Conservation (phyloP, 2,113 vertebrate species). For the Cichladusa arquata region DNA sequence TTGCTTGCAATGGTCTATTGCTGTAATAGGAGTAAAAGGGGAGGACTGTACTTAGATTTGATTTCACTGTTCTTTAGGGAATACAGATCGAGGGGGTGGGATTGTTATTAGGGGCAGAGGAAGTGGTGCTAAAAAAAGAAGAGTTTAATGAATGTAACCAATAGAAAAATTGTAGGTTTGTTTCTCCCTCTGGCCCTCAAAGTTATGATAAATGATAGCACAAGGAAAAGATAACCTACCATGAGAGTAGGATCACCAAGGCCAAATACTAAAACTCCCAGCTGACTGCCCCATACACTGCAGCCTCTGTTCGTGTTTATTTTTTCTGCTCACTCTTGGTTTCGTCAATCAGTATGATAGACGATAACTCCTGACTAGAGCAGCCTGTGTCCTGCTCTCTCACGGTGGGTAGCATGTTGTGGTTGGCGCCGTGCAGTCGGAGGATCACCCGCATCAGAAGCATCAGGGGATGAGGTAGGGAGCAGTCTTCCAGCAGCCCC, state of each 20-base stretch:
- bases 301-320: constrained; percentile 96
- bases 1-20: constrained; percentile 79
- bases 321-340: constrained; percentile 93
- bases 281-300: constrained; percentile 93
- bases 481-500: constrained; percentile 79
- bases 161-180: constrained; percentile 78
- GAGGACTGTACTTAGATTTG: constrained; percentile 77
- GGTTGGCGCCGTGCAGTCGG: constrained; percentile 97
- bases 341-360: constrained; percentile 96
- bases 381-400: constrained; percentile 90
- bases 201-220: constrained; percentile 98
- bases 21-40: constrained; percentile 74
- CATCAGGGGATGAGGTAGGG: constrained; percentile 84
- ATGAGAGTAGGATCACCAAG: constrained; percentile 92
- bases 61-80: constrained; percentile 84
- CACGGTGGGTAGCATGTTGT: constrained; percentile 91
- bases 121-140: constrained; percentile 71
- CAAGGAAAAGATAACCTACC: constrained; percentile 95
- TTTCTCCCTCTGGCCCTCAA: constrained; percentile 79
- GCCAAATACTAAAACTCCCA: constrained; percentile 99
- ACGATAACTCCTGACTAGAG: constrained; percentile 89
- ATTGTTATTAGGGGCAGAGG: constrained; percentile 70
- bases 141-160: constrained; percentile 77
- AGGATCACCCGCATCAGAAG: constrained; percentile 86
- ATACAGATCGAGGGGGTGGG: constrained; percentile 73